Conservation (phyloP, 2,113 vertebrate genomes). For the rat (Rattus norvegicus) region GRCr8 NC_086027.1:110667001-110667500, state of each 20-base stretch:
- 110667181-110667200: no score
- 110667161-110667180: no score
- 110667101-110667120: background rate
- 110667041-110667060: background rate
- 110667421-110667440: conserved; percentile 18
- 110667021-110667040: background rate
- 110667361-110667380: background rate
- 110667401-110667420: background rate
- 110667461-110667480: conserved; percentile 21
- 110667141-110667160: no score
- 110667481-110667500: background rate
- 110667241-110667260: no score
- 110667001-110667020: background rate
- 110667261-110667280: no score
- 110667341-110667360: no score
- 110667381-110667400: background rate
- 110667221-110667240: no score
- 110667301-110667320: no score
- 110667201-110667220: no score
- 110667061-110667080: background rate
- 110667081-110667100: background rate
- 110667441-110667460: background rate
- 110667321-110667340: no score
- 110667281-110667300: no score
- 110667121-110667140: background rate